Conservation (phyloP, 1,140 invertebrate species). For the Listronotus oregonensis region DNA sequence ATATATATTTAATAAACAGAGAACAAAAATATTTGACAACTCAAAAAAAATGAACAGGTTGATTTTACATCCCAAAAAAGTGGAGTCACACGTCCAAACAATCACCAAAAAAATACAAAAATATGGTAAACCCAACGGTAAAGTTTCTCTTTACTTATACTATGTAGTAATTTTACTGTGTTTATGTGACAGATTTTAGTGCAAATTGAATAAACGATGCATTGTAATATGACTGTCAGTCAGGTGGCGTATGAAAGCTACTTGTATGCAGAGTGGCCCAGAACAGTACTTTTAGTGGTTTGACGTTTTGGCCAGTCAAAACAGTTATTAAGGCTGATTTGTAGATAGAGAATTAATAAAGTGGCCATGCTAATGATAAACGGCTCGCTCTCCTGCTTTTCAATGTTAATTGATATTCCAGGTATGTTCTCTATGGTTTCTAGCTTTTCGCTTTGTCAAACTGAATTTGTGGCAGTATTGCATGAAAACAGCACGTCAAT, state of each 20-base stretch:
- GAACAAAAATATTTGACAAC: too few species aligned
- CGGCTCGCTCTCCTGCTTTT: not conserved
- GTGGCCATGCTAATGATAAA: conserved; percentile 21
- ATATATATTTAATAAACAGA: too few species aligned
- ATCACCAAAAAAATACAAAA: too few species aligned
- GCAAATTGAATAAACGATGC: not conserved
- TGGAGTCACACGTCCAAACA: too few species aligned
- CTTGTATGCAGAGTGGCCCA: conserved; percentile 9
- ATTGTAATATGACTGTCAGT: conserved; percentile 11
- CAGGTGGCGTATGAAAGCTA: conserved; percentile 8
- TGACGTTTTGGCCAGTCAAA: conserved; percentile 14
- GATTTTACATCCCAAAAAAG: too few species aligned
- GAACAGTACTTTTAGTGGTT: conserved; percentile 8
- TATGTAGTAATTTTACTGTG: too few species aligned
- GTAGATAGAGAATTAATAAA: conserved; percentile 27
- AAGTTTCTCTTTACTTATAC: too few species aligned
- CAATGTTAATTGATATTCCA: conserved; percentile 13
- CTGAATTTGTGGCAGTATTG: too few species aligned
- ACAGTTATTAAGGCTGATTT: conserved; percentile 25
- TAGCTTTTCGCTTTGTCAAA: conserved; percentile 9
- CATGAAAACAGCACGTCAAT: too few species aligned
- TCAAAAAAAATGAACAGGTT: too few species aligned
- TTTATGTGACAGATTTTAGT: too few species aligned
- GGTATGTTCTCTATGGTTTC: not conserved
- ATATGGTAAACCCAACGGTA: too few species aligned